These are phyloP conservation scores for Neodiprion virginianus DNA, from an alignment of 1,140 invertebrate genomes.

Conservation along the genomic window DNA sequence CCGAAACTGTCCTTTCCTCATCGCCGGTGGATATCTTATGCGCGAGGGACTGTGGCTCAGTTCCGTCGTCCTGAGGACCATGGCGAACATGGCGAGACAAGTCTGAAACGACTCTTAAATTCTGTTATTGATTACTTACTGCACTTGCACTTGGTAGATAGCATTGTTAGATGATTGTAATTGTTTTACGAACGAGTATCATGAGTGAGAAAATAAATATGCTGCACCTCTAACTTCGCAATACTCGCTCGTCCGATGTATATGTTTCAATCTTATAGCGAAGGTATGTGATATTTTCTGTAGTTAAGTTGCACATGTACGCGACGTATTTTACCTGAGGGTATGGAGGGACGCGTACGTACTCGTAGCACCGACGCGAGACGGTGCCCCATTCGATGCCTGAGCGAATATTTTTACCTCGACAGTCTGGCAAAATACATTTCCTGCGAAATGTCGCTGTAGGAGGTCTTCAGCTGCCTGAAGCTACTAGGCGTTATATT, in stretches of 20 bases:
- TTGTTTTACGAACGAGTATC: no score
- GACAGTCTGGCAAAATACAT: constrained; percentile 47
- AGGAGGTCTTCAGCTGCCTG: constrained; percentile 48
- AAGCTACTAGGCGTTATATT: constrained; percentile 44
- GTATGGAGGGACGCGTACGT: no score
- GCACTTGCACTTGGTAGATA: no score
- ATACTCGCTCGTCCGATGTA: no score
- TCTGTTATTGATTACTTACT: no score
- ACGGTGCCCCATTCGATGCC: constrained; percentile 20
- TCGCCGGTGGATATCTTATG: constrained; percentile 28
- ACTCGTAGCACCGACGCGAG: no score
- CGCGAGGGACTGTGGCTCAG: constrained; percentile 32
- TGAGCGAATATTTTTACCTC: constrained; percentile 49
- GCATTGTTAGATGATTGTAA: no score
- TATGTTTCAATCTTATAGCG: no score
- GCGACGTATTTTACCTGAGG: neutral
- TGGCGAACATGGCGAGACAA: neutral
- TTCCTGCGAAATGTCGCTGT: constrained; percentile 48
- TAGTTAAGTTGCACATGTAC: no score
- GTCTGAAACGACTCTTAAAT: neutral
- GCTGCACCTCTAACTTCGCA: no score
- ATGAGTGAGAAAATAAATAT: no score
- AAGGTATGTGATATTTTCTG: no score
- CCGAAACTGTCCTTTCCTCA: constrained; percentile 31
- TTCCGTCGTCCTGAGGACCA: neutral